Conservation (phyloP, 2,888 invertebrate genomes). For the Calameuta pallipes region DNA sequence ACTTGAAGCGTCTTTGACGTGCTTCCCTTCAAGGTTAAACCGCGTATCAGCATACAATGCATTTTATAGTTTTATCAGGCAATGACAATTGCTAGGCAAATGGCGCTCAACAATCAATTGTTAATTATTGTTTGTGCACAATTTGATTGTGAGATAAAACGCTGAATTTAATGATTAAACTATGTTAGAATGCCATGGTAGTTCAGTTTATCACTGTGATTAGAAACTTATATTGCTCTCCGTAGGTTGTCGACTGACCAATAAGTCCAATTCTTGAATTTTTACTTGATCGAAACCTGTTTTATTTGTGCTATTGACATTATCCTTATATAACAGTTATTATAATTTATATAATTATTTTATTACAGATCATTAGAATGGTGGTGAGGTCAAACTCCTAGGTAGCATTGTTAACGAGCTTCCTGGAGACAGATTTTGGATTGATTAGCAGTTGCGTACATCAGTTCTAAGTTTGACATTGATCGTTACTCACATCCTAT, state of each 20-base stretch:
- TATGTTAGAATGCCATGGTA: not conserved
- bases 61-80: not conserved
- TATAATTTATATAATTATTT: slow-evolving; percentile 7
- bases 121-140: too few species aligned
- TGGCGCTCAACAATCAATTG: too few species aligned
- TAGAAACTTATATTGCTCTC: not conserved
- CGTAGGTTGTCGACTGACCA: not conserved
- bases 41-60: not conserved
- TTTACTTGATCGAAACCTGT: not conserved
- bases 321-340: not conserved
- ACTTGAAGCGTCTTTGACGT: not conserved
- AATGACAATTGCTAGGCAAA: not conserved
- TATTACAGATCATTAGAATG: slow-evolving; percentile 48
- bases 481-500: not conserved
- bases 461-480: not conserved
- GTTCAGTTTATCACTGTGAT: not conserved
- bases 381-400: slow-evolving; percentile 39
- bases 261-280: not conserved
- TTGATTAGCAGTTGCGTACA: not conserved
- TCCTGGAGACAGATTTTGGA: not conserved
- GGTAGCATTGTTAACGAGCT: slow-evolving; percentile 14
- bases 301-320: not conserved
- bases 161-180: not conserved
- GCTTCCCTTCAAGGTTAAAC: not conserved
- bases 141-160: not conserved